These are phyloP conservation scores for Galeopterus variegatus DNA, from an alignment of 2,113 vertebrate species.

Conservation along the genomic window DNA sequence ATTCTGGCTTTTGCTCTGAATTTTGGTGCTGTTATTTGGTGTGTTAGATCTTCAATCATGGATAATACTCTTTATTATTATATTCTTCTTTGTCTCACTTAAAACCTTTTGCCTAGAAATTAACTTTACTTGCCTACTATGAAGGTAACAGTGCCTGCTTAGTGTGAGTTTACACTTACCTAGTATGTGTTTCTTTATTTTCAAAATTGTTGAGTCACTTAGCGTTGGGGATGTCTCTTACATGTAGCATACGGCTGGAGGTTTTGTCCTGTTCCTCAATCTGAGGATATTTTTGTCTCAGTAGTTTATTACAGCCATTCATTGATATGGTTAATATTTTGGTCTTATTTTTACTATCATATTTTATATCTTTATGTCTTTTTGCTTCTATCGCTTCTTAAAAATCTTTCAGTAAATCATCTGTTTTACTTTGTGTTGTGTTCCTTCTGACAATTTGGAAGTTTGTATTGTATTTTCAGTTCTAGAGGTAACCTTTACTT, in stretches of 20 bases:
- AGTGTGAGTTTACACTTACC: neutral
- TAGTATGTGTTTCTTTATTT: conserved; percentile 1
- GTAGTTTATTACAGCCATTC: neutral
- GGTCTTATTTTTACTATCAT: conserved; percentile 37
- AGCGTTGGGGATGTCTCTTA: neutral
- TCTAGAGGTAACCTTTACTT: conserved; percentile 64
- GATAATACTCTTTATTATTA: neutral
- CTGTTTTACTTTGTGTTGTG: conserved; percentile 52
- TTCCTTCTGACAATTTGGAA: conserved; percentile 57
- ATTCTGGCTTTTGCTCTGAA: neutral
- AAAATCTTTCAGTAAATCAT: neutral
- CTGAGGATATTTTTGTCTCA: conserved; percentile 29
- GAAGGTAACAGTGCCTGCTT: neutral
- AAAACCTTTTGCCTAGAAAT: neutral
- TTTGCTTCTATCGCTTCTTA: conserved; percentile 46
- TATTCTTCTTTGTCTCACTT: conserved; percentile 15
- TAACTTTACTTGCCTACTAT: neutral
- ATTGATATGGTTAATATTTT: neutral
- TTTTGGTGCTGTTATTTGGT: neutral
- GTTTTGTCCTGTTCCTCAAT: neutral
- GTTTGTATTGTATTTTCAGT: conserved; percentile 56
- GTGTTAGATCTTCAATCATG: neutral
- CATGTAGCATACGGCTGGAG: neutral
- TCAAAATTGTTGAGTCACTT: neutral
- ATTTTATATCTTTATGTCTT: conserved; percentile 43